These are phyloP conservation scores for Exaiptasia diaphana DNA, from an alignment of 64 coral and sea anemone species.

Conservation along the genomic window DNA sequence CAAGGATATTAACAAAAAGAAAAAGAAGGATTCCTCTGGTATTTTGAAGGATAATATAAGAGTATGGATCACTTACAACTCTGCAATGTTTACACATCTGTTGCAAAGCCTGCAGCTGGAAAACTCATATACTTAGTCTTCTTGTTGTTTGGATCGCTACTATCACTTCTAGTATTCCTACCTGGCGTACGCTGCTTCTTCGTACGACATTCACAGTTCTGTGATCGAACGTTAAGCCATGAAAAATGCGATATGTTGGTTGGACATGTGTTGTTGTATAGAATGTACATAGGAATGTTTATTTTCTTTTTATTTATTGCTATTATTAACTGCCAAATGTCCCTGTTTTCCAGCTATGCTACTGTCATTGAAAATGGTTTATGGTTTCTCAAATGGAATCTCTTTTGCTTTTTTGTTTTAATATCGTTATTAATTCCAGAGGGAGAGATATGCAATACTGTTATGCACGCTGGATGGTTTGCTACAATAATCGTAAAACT, in stretches of 20 bases:
- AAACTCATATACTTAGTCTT: constrained; percentile 71
- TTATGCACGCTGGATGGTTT: constrained; percentile 84
- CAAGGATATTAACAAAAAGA: too few relatives aligned
- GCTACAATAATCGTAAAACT: constrained; percentile 69
- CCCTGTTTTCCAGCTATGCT: constrained; percentile 48
- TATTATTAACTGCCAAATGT: constrained; percentile 77
- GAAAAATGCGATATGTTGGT: constrained; percentile 81
- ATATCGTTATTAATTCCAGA: constrained; percentile 74
- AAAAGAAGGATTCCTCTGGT: too few relatives aligned
- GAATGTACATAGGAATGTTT: constrained; percentile 74
- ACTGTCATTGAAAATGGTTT: constrained; percentile 72
- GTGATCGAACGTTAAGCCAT: constrained; percentile 66
- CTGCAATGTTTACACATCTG: constrained; percentile 18
- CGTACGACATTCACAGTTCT: constrained; percentile 61
- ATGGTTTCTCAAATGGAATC: constrained; percentile 78
- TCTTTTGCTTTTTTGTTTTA: constrained; percentile 69
- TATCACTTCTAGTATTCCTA: constrained; percentile 68
- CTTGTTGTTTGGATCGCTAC: constrained; percentile 50
- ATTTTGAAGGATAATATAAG: too few relatives aligned
- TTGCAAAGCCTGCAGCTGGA: constrained; percentile 64
- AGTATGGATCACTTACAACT: constrained; percentile 44
- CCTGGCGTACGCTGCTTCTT: constrained; percentile 65
- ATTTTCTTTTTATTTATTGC: constrained; percentile 75
- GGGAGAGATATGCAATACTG: constrained; percentile 39
- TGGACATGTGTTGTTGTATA: constrained; percentile 77